Percentiles rank a stretch among this genome's conserved stretches.
These are phyloP conservation scores for Saccopteryx leptura DNA, from an alignment of 2,113 vertebrate species.

Conservation along the genomic window DNA sequence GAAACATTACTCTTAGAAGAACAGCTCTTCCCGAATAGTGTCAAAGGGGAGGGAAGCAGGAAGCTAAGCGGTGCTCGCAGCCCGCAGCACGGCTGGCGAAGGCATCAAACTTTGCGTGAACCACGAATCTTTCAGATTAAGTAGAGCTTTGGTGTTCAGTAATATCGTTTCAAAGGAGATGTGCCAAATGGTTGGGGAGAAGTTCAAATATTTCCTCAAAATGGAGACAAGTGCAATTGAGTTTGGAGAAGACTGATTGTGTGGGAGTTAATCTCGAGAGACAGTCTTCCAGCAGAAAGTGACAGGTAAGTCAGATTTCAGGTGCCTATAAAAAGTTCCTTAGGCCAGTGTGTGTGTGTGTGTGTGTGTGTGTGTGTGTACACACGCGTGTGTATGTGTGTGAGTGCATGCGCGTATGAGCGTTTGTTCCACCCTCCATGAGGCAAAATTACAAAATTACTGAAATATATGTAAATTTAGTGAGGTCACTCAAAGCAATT, in stretches of 20 bases:
- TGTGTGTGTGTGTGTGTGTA: fast-evolving
- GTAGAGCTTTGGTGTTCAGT: constrained; percentile 71
- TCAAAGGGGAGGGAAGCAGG: constrained; percentile 82
- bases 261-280: background rate
- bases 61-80: constrained; percentile 79
- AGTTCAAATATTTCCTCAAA: constrained; percentile 79
- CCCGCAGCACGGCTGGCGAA: constrained; percentile 73
- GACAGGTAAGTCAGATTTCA: background rate
- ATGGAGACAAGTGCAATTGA: constrained; percentile 49
- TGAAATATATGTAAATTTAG: fast-evolving
- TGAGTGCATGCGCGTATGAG: background rate
- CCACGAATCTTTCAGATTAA: constrained; percentile 77
- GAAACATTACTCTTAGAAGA: constrained; percentile 79
- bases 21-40: constrained; percentile 83
- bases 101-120: constrained; percentile 78
- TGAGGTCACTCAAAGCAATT: fast-evolving
- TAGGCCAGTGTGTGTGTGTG: background rate
- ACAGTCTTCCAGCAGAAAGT: background rate
- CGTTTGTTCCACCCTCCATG: background rate
- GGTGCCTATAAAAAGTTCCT: background rate
- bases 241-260: constrained; percentile 70
- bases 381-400: fast-evolving
- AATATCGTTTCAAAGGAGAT: constrained; percentile 68
- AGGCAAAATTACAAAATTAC: background rate
- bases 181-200: constrained; percentile 71